phyloP scores from a whole-genome alignment of 2,113 vertebrate species.

The Mungos mungo region DNA sequence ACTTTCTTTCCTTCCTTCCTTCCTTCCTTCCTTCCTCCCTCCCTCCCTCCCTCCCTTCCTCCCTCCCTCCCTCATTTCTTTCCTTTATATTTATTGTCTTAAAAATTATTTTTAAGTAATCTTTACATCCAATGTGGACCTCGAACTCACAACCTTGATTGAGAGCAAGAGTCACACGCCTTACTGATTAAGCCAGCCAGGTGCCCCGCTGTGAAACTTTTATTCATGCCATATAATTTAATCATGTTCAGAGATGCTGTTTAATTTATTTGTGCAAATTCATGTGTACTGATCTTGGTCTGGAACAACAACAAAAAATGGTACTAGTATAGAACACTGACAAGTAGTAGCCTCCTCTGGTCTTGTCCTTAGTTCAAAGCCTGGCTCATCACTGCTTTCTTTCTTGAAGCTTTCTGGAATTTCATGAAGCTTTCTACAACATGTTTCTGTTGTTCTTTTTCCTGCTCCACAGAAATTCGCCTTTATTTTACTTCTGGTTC shows the following conservation, averaged over 20 bases:
- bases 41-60: too few species aligned
- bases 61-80: too few species aligned
- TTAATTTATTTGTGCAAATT: conserved; percentile 8
- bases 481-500: background rate
- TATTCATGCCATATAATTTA: background rate
- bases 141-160: background rate
- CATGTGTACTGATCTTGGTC: background rate
- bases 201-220: background rate
- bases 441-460: background rate
- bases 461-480: background rate
- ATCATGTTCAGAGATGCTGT: background rate
- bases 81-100: too few species aligned
- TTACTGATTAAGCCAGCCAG: background rate
- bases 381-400: background rate
- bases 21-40: too few species aligned
- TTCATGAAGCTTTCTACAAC: background rate
- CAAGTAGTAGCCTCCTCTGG: background rate
- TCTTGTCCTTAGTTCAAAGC: background rate
- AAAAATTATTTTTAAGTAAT: background rate
- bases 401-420: background rate
- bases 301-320: background rate
- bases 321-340: background rate
- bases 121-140: background rate
- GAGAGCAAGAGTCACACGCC: background rate
- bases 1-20: too few species aligned